A percentile compares a stretch with the other conserved stretches of the same genome.
phyloP scores from a whole-genome alignment of 2,113 vertebrate genomes.

The Maccullochella peelii region DNA sequence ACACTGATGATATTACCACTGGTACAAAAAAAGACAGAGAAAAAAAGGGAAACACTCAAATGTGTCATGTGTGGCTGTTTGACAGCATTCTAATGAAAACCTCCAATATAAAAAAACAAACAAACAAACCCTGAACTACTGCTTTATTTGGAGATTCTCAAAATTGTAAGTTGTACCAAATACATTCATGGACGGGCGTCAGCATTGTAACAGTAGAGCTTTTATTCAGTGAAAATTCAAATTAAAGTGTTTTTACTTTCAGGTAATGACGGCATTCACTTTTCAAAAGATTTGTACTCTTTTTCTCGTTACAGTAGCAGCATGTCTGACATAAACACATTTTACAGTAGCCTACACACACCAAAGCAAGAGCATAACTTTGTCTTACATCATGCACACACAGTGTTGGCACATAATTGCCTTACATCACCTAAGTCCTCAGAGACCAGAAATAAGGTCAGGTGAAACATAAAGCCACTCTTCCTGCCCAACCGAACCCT shows the following conservation, averaged over 20 bases:
- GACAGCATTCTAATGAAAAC: neutral
- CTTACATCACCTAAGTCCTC: slow-evolving; percentile 53
- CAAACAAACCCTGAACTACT: neutral
- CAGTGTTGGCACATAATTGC: slow-evolving; percentile 24
- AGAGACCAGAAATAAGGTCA: slow-evolving; percentile 64
- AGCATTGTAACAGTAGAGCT: too few relatives aligned
- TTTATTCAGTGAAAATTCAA: too few relatives aligned
- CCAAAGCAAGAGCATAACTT: slow-evolving; percentile 36
- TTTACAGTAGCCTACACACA: neutral
- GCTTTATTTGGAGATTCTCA: neutral
- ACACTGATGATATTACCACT: neutral
- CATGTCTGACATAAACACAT: neutral
- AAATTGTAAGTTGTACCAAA: neutral
- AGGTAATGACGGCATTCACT: neutral
- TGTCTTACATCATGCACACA: slow-evolving; percentile 55
- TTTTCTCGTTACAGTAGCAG: neutral
- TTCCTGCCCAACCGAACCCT: slow-evolving; percentile 24
- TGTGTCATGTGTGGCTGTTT: neutral
- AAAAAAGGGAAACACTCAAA: neutral
- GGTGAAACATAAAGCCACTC: slow-evolving; percentile 54
- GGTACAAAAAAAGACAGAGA: neutral
- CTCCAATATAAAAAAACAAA: neutral
- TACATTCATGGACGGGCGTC: neutral
- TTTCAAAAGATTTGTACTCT: neutral
- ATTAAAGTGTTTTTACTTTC: neutral